Conservation (phyloP, 2,888 invertebrate genomes). For the Pecten maximus region DNA sequence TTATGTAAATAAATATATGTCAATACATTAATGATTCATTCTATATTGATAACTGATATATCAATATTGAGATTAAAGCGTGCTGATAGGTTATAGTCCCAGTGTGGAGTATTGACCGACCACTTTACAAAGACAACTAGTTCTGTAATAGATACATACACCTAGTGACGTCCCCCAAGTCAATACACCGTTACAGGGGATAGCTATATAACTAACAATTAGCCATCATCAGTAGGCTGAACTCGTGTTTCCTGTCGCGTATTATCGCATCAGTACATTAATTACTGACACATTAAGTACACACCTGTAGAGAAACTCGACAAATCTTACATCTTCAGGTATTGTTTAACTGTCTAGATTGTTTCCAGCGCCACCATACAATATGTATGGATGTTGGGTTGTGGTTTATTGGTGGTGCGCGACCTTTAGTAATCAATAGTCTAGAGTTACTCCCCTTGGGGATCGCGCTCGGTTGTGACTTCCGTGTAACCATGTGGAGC, state of each 20-base stretch:
- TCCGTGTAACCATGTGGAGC: too few species aligned
- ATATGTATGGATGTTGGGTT: too few species aligned
- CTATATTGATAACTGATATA: not conserved
- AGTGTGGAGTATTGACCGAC: not conserved
- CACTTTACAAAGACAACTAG: not conserved
- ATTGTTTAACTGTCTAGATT: too few species aligned
- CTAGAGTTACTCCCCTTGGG: too few species aligned
- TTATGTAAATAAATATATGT: not conserved
- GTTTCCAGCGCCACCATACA: too few species aligned
- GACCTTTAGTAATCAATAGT: too few species aligned
- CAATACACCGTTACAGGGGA: not conserved
- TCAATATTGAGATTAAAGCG: not conserved
- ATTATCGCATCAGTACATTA: too few species aligned
- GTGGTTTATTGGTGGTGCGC: too few species aligned
- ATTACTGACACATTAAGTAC: too few species aligned
- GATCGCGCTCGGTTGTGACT: too few species aligned
- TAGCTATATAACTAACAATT: not conserved
- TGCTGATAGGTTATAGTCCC: not conserved
- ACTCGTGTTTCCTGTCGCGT: not conserved
- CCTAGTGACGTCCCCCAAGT: not conserved
- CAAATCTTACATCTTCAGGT: too few species aligned
- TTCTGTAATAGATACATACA: not conserved
- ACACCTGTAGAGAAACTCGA: too few species aligned
- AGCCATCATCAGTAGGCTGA: not conserved
- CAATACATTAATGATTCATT: not conserved